Evolutionary conservation across 2,113 vertebrate species (phyloP).

Genomic region (Dasypus novemcinctus): DNA sequence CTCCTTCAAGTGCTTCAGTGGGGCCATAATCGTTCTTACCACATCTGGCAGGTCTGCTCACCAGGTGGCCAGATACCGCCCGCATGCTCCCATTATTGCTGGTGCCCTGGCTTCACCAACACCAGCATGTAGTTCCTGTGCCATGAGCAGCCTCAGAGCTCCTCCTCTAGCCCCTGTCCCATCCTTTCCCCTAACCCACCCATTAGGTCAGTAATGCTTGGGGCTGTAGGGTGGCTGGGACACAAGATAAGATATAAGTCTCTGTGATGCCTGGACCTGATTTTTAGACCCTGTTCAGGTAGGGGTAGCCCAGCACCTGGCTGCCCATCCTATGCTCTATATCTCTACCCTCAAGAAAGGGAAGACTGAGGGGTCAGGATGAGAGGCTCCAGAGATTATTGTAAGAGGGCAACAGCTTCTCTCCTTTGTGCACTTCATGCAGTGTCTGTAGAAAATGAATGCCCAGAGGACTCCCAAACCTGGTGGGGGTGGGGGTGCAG

Average conservation of each 20-base stretch:
- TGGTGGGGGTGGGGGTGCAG: neutral
- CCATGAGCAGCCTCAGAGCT: too few relatives aligned
- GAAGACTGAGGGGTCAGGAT: neutral
- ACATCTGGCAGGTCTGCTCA: too few relatives aligned
- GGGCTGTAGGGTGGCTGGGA: slow-evolving; percentile 51
- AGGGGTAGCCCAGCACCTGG: neutral
- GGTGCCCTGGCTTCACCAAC: neutral
- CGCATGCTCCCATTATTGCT: too few relatives aligned
- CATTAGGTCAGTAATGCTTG: too few relatives aligned
- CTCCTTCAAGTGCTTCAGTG: too few relatives aligned
- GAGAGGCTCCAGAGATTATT: neutral
- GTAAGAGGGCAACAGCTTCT: neutral
- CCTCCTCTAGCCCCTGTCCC: too few relatives aligned
- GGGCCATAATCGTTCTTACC: too few relatives aligned
- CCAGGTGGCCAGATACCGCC: too few relatives aligned
- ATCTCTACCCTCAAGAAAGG: neutral
- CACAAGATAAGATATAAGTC: neutral
- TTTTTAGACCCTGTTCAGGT: neutral
- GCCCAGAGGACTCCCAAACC: neutral
- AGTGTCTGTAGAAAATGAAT: neutral
- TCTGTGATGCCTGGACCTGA: neutral
- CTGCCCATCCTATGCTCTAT: neutral
- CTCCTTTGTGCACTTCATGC: neutral
- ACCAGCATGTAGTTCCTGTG: too few relatives aligned
- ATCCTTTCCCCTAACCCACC: too few relatives aligned